Base-by-base conservation (phyloP, 2,888 invertebrate genomes). In the Synanthedon andrenaeformis region DNA sequence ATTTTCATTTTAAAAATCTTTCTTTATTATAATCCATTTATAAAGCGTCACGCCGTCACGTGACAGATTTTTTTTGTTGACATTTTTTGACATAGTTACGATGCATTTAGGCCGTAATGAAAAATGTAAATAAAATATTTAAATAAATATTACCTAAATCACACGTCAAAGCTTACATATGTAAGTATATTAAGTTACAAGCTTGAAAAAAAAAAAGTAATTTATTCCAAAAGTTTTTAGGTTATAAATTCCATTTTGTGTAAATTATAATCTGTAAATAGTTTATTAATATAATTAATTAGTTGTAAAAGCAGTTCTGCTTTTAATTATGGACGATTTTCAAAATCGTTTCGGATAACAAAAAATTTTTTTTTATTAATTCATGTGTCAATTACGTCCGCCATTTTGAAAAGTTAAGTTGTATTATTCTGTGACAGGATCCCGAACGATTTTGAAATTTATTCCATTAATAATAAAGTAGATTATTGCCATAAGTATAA, bases 401-500 rank as follows among this genome's bases (percentile, higher is more conserved):
- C n/a, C 13, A 45, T 45, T 45, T 45, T 45, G 45, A 45, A 45
- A 35, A 8, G 35, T 35, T 35, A 35, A 10, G 6, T 35, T 35
- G 35, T 35, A 35, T 42, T 45, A 13, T 3, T 12, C 48, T 51
- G 35, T 41, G 10, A 52, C 14, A 23, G 23, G 23, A 23, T 28
- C 28, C 51, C 53, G 19, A 51, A 52, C 54, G 52, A 42, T 54
- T 53, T 41, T 49, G 45, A 51, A 54, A 52, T 41, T 53, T 55
- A 53, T 8, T 49, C 12, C 41, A 51, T 14, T 17, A 28, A 49
- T 23, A 52, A 52, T 53, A 52, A 62, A 60, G 60, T 64, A 63
- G 59, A 58, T 58, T 65, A 63, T 68, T 70, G 76, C 76, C 77
- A 77, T 78, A 74, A 72, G 75, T 61, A 58, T 59, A 65, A 70